Base-by-base conservation (phyloP, 2,888 invertebrate genomes). In the Cryptocephalus moraei region DNA sequence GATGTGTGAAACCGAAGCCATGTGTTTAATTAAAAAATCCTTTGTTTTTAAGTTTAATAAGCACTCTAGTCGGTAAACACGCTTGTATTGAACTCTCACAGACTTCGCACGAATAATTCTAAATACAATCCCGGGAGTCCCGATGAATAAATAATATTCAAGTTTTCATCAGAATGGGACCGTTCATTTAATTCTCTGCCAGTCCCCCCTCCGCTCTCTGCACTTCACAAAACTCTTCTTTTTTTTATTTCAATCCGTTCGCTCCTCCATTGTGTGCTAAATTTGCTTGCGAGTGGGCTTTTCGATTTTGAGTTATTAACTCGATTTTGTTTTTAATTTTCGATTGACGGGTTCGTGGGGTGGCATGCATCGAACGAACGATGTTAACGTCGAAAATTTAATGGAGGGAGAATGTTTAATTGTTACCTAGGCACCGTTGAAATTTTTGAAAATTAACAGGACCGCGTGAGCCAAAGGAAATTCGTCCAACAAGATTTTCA, bases 1-100 rank as follows among this genome's bases (percentile, higher is more conserved):
- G 68, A 69, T 70, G 68, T 69, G 69, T 69, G 68, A 68, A 68
- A 66, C 66, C 65, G 63, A 62, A 61, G 64, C 65, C 65, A 61
- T 64, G 64, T 68, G 68, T 69, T 69, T 68, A 69, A 69, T 69
- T 69, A 69, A 69, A 69, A 69, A 69, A 67, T 67, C 68, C 65
- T 67, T 69, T 69, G 68, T 69, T 68, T 68, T 68, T 68, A 66
- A 68, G 66, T 68, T 68, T 69, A 69, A 69, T 69, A 68, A 69
- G 68, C 67, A 66, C 66, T 66, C 63, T 60, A 58, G 51, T 64
- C 62, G 59, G 62, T 63, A 65, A 64, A 64, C 64, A 64, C 64
- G 60, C 61, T 53, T 55, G 54, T 60, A 63, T 63, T 62, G 62
- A 62, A 55, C 58, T 55, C 58, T 61, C 56, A 61, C 62, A 63